Base-by-base conservation (phyloP, 2,797 vertebrate species). In the Neopelma chrysocephalum region DNA sequence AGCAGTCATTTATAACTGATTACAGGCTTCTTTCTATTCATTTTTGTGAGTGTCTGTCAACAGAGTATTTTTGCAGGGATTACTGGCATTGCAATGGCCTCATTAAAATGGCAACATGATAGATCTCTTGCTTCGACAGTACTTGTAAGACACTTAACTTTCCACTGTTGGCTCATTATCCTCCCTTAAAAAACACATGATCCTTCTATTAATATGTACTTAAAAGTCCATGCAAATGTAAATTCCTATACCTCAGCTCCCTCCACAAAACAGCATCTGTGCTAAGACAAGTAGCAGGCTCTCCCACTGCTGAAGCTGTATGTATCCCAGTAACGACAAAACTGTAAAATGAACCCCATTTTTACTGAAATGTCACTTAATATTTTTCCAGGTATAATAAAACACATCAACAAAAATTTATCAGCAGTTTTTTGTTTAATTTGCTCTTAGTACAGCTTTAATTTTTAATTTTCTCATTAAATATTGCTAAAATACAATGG, bases 61-160 rank as follows among this genome's bases (percentile, higher is more conserved):
- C 66, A 94, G 68, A 91, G 94, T 84, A 53, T 89, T 96, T 95
- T 94, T 93, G 50, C 80, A 94, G 85, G 82, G 50, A 66, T 91
- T 45, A 90, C 58, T 82, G 80, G 68, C 69, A 38, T 42, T 87
- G 50, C 79, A 68, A 78, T 0, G 1, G 48, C 54, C 53, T 84
- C 60, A 73, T 90, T 79, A 90, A 71, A 80, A 88, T 29, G 31
- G 70, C 60, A 89, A 56, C 23, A 93, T 34, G 50, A 42, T 23
- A 48, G 92, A 70, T 36, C 36, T 72, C 58, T 84, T 56, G 21
- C 75, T 96, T 91, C 7, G 5, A 77, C n/a, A 53, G 38, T 23
- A 58, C 8, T 68, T 85, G 38, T 68, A 94, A 61, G 23, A 65
- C 3, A 2, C 5, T 79, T 91, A 64, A 58, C 13, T 84, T 82